Evolutionary conservation across 2,888 invertebrate species (phyloP).

Genomic region (Dorcus hopei): DNA sequence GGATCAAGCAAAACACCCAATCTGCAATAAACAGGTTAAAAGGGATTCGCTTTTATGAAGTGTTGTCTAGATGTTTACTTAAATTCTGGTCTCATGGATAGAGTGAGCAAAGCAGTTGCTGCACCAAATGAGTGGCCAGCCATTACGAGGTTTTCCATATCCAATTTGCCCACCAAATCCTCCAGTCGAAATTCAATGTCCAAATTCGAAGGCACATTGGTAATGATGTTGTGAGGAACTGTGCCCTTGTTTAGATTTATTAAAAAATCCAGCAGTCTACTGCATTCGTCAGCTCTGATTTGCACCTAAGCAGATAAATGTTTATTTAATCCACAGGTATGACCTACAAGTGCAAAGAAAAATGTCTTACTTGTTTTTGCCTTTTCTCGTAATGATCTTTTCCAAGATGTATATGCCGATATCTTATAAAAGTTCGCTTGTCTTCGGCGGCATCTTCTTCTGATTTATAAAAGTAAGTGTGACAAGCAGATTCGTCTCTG

Average conservation of each 20-base stretch:
- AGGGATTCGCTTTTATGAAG: too few relatives aligned
- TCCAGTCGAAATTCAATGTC: conserved; percentile 34
- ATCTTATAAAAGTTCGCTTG: conserved; percentile 39
- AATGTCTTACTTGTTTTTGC: conserved; percentile 39
- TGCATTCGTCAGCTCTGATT: conserved; percentile 52
- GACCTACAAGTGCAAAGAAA: not conserved
- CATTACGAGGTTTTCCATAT: conserved; percentile 50
- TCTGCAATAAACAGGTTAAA: conserved; percentile 35
- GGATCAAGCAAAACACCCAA: conserved; percentile 56
- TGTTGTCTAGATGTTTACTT: conserved; percentile 43
- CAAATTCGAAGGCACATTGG: conserved; percentile 33
- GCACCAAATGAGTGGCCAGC: conserved; percentile 68
- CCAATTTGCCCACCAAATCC: conserved; percentile 48
- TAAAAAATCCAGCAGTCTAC: conserved; percentile 52
- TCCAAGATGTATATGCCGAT: conserved; percentile 41
- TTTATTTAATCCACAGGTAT: not conserved
- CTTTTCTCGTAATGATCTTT: conserved; percentile 44
- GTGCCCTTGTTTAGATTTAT: conserved; percentile 51
- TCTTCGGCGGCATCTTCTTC: conserved; percentile 42
- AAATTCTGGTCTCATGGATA: conserved; percentile 54
- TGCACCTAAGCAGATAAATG: conserved; percentile 44
- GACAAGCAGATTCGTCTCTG: conserved; percentile 48
- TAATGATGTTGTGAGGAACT: conserved; percentile 50
- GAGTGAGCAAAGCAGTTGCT: conserved; percentile 56
- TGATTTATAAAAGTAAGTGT: conserved; percentile 49